Evolutionary conservation across 2,888 invertebrate species (phyloP).

Genomic region (Cantharis lateralis): DNA sequence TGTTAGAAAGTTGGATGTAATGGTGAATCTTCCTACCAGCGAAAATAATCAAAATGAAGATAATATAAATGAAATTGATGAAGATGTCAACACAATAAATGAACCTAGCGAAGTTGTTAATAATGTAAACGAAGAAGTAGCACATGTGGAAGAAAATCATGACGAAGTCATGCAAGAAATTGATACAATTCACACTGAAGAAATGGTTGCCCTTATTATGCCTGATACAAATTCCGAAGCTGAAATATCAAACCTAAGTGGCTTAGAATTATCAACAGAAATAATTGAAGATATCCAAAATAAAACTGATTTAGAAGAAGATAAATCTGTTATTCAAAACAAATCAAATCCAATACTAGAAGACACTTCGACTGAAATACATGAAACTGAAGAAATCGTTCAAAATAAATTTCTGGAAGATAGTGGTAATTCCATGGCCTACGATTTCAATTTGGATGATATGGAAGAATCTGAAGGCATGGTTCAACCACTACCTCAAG

Average conservation of each 20-base stretch:
- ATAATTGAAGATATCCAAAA: not conserved
- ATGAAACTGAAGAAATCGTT: conserved; percentile 26
- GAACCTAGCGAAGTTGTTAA: not conserved
- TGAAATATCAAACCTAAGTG: not conserved
- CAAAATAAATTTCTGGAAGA: conserved; percentile 12
- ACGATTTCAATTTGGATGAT: conserved; percentile 42
- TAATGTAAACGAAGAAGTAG: too few relatives aligned
- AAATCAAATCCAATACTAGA: not conserved
- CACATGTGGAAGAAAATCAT: not conserved
- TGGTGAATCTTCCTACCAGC: not conserved
- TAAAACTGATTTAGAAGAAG: not conserved
- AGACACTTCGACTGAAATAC: not conserved
- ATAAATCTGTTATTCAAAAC: not conserved
- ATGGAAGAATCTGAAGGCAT: conserved; percentile 24
- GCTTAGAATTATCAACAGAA: not conserved
- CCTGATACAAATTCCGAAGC: not conserved
- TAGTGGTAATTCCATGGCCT: conserved; percentile 30
- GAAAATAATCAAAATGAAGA: not conserved
- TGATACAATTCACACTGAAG: not conserved
- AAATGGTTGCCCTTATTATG: not conserved
- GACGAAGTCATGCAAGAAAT: conserved; percentile 8
- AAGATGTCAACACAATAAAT: conserved; percentile 17
- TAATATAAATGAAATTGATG: not conserved
- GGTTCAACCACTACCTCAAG: not conserved
- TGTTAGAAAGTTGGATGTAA: not conserved